A percentile compares a stretch with the other conserved stretches of the same genome.
phyloP scores from a whole-genome alignment of 2,113 vertebrate genomes.

The Syngnathus scovelli region DNA sequence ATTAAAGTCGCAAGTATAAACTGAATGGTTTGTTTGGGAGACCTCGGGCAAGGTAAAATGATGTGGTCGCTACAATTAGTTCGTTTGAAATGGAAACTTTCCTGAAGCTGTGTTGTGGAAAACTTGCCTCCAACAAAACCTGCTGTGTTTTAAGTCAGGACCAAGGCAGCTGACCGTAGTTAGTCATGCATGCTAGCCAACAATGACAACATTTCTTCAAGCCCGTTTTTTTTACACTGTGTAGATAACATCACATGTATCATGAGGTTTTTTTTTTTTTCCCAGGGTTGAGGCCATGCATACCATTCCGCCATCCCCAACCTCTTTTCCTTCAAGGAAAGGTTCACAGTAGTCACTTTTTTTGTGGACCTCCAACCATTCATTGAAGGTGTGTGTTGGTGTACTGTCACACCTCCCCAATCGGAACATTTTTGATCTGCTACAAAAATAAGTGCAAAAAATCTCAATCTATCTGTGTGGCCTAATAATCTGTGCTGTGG shows the following conservation, averaged over 20 bases:
- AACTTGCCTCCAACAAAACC: conserved; percentile 38
- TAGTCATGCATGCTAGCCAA: conserved; percentile 26
- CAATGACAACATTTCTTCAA: background rate
- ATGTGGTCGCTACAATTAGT: conserved; percentile 7
- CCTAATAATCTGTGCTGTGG: no score
- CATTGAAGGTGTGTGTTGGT: background rate
- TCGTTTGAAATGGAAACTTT: conserved; percentile 44
- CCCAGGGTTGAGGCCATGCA: conserved; percentile 1
- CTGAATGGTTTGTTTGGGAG: conserved; percentile 25
- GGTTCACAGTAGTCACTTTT: no score
- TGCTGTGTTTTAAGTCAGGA: conserved; percentile 39
- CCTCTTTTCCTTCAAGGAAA: no score
- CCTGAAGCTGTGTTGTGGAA: conserved; percentile 12
- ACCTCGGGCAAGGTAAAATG: conserved; percentile 3
- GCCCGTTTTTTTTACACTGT: background rate
- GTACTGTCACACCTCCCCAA: no score
- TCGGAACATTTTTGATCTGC: no score
- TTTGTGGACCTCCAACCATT: background rate
- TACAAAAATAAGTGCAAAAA: no score
- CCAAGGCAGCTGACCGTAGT: conserved; percentile 32
- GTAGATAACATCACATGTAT: conserved; percentile 7
- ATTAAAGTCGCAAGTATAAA: conserved; percentile 33
- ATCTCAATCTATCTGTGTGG: no score
- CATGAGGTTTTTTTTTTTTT: conserved; percentile 9
- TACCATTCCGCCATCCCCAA: background rate